Evolutionary conservation across 2,888 invertebrate species (phyloP).

Genomic region (Epistrophella euchroma): DNA sequence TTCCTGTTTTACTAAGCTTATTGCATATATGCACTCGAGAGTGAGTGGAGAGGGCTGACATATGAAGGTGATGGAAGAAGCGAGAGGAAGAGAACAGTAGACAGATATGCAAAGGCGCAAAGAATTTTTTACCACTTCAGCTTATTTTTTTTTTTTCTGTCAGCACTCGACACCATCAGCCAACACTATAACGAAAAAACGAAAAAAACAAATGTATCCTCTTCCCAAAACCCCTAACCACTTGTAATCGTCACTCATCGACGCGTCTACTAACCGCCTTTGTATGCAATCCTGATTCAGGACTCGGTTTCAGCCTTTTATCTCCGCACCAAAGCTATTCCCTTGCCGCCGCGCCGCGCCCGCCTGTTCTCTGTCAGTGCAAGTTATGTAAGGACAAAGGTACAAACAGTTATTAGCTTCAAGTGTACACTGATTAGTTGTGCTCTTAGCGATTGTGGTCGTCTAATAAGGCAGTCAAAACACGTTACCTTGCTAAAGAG

Average conservation of each 20-base stretch:
- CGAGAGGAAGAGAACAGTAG: constrained; percentile 45
- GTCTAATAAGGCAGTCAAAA: constrained; percentile 65
- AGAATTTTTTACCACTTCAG: constrained; percentile 61
- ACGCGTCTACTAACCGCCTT: constrained; percentile 66
- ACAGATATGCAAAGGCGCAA: constrained; percentile 62
- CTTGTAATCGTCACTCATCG: constrained; percentile 74
- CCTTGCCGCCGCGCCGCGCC: neutral
- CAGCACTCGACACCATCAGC: constrained; percentile 68
- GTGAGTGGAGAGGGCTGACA: constrained; percentile 45
- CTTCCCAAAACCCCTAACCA: constrained; percentile 49
- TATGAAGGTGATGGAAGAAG: constrained; percentile 12
- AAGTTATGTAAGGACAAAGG: constrained; percentile 58
- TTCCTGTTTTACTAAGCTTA: constrained; percentile 69
- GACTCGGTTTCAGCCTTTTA: constrained; percentile 47
- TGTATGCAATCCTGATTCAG: constrained; percentile 58
- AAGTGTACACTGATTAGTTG: constrained; percentile 65
- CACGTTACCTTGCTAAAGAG: constrained; percentile 69
- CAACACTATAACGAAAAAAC: constrained; percentile 46
- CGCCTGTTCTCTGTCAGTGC: neutral
- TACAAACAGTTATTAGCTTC: constrained; percentile 69
- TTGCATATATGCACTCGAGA: constrained; percentile 71
- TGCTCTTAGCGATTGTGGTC: constrained; percentile 54
- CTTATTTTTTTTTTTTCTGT: constrained; percentile 34
- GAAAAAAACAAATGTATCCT: constrained; percentile 25
- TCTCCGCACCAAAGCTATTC: neutral